Evolutionary conservation across 2,797 vertebrate genomes (phyloP), one percentile per base, ranked within the genome.

Genomic region (Arvicola amphibius): DNA sequence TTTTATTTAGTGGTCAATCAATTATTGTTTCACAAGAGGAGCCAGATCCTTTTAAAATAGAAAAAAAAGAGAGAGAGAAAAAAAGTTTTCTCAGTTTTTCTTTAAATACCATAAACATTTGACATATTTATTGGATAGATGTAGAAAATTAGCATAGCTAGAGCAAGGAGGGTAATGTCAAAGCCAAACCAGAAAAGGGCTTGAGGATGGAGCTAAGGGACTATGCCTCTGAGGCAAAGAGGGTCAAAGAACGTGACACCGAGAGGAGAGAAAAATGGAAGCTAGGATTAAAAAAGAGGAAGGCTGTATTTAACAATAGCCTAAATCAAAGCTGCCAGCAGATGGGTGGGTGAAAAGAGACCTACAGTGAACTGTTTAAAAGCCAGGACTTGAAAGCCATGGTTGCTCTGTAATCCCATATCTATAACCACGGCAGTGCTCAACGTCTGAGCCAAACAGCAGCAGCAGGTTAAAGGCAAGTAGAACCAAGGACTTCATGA

Each of bases 141-240:
- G 93, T 86, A 29, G 27, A 88, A 91, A 94, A 80, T 87, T 0
- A 86, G 76, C 90, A 71, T 25, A 94, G 9, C 61, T 63, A 83
- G 16, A 67, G 34, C 8, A 65, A 90, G 48, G 23, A 69, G 2
- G 13, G 48, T 73, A 80, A 11, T 14, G 32, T 81, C 34, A 91
- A 93, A 74, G 19, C 32, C 80, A 94, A 93, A 10, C 37, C 23
- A 65, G 10, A 46, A 6, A 73, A 83, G 16, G 12, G 5, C 3
- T 34, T 81, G 69, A 12, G 27, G 21, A 9, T 91, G 43, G 65
- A 78, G 2, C 9, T 19, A 23, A 40, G 34, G 2, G 29, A 40
- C 10, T 12, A 29, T 67, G n/a, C 7, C 11, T 65, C 29, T 37
- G 19, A 95, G 59, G 34, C 32, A 80, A 86, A 93, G 32, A 29